Evolutionary conservation across 2,888 invertebrate species (phyloP), one percentile per base, ranked within the genome.

Genomic region (Petrophora chlorosata): DNA sequence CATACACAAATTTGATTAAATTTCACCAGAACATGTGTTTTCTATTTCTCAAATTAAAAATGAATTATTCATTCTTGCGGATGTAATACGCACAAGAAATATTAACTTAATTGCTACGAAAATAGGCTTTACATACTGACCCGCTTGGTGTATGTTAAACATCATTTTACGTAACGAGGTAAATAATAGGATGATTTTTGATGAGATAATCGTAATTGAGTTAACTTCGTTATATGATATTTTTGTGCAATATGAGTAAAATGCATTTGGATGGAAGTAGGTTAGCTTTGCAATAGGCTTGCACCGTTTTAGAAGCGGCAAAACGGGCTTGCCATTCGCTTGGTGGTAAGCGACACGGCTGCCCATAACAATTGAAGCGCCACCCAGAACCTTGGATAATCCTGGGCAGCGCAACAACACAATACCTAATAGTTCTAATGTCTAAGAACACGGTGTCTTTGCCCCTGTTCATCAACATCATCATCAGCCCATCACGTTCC

Each of bases 101-200:
- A 49, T 49, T 45, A 36, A 36, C 22, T 45, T 48, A 49, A 56
- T 52, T 46, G 14, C 44, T 34, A 22, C 13, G 38, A 34, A 41
- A 32, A 45, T 29, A 36, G 26, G 26, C 35, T 32, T 32, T 41
- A 32, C 44, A 46, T 22, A 35, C 42, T 56, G 55, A 49, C 55
- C 48, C 22, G 30, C 35, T 45, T 47, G 25, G 16, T 23, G 23
- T 43, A 43, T 46, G 46, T 49, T 50, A 23, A 50, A 49, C 44
- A 39, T 42, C 4, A 29, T 12, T 52, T 50, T 49, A 53, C 41
- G 42, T 52, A 54, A 56, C 25, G 33, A 43, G 23, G 55, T 48
- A 44, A 50, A 43, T 49, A 49, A 39, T 39, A 34, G 17, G 34
- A 32, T 42, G 32, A 19, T 34, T 44, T 49, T 43, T 35, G 33